phyloP scores from a whole-genome alignment of 2,797 vertebrate species.

The Falco cherrug region DNA sequence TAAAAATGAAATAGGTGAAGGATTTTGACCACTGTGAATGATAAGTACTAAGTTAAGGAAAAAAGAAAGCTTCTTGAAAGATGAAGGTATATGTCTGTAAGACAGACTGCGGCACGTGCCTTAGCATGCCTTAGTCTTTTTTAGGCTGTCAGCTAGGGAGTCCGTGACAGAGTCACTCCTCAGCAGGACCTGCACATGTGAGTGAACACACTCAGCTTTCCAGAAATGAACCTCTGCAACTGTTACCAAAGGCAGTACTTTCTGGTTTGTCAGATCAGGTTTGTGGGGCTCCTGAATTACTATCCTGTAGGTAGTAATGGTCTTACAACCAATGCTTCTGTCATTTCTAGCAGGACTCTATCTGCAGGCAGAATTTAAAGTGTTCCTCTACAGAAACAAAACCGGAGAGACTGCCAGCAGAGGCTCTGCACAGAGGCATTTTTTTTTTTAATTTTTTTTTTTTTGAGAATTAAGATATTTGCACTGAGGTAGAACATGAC shows the following conservation, averaged over 20 bases:
- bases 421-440: neutral
- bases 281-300: neutral
- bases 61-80: neutral
- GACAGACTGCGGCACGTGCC: neutral
- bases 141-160: neutral
- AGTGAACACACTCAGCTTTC: neutral
- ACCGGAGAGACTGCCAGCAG: neutral
- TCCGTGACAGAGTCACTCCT: neutral
- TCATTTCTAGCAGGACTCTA: neutral
- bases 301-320: neutral
- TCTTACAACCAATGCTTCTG: neutral
- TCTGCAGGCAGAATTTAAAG: neutral
- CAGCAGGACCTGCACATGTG: rapidly evolving
- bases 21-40: neutral
- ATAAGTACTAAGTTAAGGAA: neutral
- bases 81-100: neutral
- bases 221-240: neutral
- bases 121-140: neutral
- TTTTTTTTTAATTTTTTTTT: neutral
- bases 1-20: neutral
- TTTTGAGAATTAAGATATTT: neutral
- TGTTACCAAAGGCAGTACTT: neutral
- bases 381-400: neutral
- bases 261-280: neutral
- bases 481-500: neutral